A percentile compares a stretch with the other conserved stretches of the same genome.
Evolutionary conservation across 2,888 invertebrate species (phyloP).

Genomic region (Rugalucina vietnamica): DNA sequence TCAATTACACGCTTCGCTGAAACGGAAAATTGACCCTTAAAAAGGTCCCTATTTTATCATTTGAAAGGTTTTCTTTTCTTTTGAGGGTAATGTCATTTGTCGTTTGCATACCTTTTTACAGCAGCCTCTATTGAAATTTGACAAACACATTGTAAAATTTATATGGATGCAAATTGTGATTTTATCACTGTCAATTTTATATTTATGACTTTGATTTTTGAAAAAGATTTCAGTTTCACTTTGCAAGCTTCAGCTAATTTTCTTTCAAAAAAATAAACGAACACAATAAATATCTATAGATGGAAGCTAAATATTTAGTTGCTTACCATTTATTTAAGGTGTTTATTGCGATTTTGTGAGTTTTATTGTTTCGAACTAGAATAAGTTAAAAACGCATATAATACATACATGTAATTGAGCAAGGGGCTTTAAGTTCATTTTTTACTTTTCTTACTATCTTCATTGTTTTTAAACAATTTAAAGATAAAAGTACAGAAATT

Average conservation of each 20-base stretch:
- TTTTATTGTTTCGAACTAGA: neutral
- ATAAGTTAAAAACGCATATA: too few relatives aligned
- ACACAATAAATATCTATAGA: constrained; percentile 6
- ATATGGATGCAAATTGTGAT: constrained; percentile 16
- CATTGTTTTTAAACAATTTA: too few relatives aligned
- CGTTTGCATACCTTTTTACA: constrained; percentile 53
- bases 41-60: constrained; percentile 10
- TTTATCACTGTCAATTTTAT: constrained; percentile 14
- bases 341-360: neutral
- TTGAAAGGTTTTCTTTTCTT: constrained; percentile 49
- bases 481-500: too few relatives aligned
- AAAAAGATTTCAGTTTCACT: neutral
- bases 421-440: too few relatives aligned
- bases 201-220: constrained; percentile 12
- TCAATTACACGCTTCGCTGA: constrained; percentile 50
- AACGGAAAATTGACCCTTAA: constrained; percentile 45
- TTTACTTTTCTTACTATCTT: too few relatives aligned
- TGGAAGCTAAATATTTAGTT: neutral
- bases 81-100: constrained; percentile 54
- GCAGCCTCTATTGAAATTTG: constrained; percentile 37
- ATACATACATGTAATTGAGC: too few relatives aligned
- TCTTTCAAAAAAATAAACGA: constrained; percentile 4
- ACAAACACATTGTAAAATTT: constrained; percentile 39
- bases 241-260: constrained; percentile 6
- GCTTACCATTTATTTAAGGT: neutral